Evolutionary conservation across 2,797 vertebrate species (phyloP), one percentile per base, ranked within the genome.

Genomic region (Periophthalmus magnuspinnatus): DNA sequence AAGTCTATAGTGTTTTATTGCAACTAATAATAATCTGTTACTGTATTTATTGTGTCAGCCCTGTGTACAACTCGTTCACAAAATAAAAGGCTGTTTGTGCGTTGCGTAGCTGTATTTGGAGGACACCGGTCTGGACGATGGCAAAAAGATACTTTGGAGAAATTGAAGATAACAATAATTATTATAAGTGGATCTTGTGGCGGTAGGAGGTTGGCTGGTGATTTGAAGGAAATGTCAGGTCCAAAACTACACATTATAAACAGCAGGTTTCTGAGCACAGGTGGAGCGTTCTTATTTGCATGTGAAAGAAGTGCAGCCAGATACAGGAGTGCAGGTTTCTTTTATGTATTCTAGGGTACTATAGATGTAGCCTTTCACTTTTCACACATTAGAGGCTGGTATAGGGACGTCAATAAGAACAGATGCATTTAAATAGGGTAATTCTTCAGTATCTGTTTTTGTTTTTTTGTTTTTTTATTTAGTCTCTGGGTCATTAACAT

Each of bases 121-220:
- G 28, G 11, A 5, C 24, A 16, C 55, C 28, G 55, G 54, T 56
- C 5, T 6, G 13, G 55, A 57, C 22, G 17, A 19, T 8, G 16
- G 24, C 1, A 58, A 32, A 58, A 58, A 34, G 8, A n/a, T 10
- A 59, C 32, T 19, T 59, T 34, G 6, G 57, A 34, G 6, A 34
- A 58, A 33, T 59, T 17, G 57, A 59, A 34, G 32, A 59, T 59
- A 59, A 59, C 32, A 59, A 32, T 59, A 59, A 59, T 59, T 59
- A 33, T 34, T 24, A 14, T 13, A 22, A 59, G 57, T 19, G 17
- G 57, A 34, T 16, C 28, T 34, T 34, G 28, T 34, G 13, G 24
- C 32, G 17, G 32, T 59, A 8, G 32, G 28, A 59, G 57, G 57
- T 57, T 33, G 57, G 9, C 57, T 33, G 57, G 9, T 59, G 57